Evolutionary conservation across 2,113 vertebrate genomes (phyloP).

Genomic region (Xenopus laevis): DNA sequence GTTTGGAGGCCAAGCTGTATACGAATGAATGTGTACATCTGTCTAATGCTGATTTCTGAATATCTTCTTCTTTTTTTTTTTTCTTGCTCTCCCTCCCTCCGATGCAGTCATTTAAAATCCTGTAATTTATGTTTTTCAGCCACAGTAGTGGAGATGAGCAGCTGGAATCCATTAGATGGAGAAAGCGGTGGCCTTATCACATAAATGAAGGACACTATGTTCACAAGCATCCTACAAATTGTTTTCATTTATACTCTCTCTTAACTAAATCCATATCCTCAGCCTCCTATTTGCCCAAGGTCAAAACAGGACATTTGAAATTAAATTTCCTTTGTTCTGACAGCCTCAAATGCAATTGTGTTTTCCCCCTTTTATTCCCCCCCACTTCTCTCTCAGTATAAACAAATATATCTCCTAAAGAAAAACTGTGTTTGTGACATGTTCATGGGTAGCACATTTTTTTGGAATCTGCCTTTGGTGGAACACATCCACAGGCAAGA

Average conservation of each 20-base stretch:
- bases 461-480: slow-evolving; percentile 24
- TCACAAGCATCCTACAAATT: slow-evolving; percentile 35
- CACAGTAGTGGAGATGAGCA: slow-evolving; percentile 25
- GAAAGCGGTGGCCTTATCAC: slow-evolving; percentile 27
- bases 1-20: not conserved
- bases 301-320: slow-evolving; percentile 33
- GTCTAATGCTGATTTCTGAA: slow-evolving; percentile 16
- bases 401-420: slow-evolving; percentile 28
- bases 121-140: slow-evolving; percentile 31
- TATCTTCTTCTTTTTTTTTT: not conserved
- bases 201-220: slow-evolving; percentile 39
- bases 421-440: slow-evolving; percentile 31
- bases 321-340: slow-evolving; percentile 33
- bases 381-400: not conserved
- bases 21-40: slow-evolving; percentile 8
- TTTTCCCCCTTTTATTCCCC: not conserved
- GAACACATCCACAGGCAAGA: slow-evolving; percentile 8
- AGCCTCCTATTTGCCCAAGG: slow-evolving; percentile 19
- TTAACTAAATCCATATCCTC: slow-evolving; percentile 38
- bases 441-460: slow-evolving; percentile 15
- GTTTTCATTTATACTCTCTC: slow-evolving; percentile 32
- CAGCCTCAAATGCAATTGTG: slow-evolving; percentile 17
- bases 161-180: slow-evolving; percentile 33
- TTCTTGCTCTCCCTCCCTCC: not conserved
- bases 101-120: slow-evolving; percentile 22